These are phyloP conservation scores for Xenopus laevis DNA, from an alignment of 2,113 vertebrate species.

Conservation along the genomic window DNA sequence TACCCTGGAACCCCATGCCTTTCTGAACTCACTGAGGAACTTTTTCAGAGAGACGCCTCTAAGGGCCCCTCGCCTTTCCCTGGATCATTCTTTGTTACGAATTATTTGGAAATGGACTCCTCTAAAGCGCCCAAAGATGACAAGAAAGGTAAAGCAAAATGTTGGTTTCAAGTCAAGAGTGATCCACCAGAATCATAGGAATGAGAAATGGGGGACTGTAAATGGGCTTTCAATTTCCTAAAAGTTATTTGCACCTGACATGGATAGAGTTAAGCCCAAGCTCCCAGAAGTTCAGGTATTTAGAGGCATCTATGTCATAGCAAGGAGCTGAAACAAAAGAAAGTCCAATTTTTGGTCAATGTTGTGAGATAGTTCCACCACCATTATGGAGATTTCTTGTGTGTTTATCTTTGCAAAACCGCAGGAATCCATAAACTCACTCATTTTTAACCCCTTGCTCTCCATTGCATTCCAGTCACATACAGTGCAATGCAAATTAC, in stretches of 20 bases:
- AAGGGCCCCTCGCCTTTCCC: slow-evolving; percentile 65
- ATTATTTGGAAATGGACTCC: slow-evolving; percentile 73
- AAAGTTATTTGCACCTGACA: not conserved
- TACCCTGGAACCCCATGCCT: slow-evolving; percentile 70
- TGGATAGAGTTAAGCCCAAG: too few species aligned
- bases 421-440: too few species aligned
- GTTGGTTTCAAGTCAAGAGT: not conserved
- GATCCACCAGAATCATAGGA: not conserved
- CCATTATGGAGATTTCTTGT: too few species aligned
- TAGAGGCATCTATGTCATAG: too few species aligned
- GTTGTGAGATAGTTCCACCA: too few species aligned
- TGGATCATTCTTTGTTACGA: slow-evolving; percentile 75
- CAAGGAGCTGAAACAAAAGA: too few species aligned
- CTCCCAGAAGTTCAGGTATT: too few species aligned
- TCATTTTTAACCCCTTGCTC: too few species aligned
- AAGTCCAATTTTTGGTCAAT: too few species aligned
- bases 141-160: slow-evolving; percentile 80
- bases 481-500: too few species aligned
- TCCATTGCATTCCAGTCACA: too few species aligned
- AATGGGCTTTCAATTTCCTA: not conserved
- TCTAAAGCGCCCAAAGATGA: slow-evolving; percentile 70
- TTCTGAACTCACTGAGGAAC: slow-evolving; percentile 68
- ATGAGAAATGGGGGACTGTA: not conserved
- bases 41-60: slow-evolving; percentile 62
- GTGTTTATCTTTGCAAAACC: too few species aligned